Percentiles rank a stretch among this genome's conserved stretches.
phyloP scores from a whole-genome alignment of 2,113 vertebrate species.

The Indicator maculatus region DNA sequence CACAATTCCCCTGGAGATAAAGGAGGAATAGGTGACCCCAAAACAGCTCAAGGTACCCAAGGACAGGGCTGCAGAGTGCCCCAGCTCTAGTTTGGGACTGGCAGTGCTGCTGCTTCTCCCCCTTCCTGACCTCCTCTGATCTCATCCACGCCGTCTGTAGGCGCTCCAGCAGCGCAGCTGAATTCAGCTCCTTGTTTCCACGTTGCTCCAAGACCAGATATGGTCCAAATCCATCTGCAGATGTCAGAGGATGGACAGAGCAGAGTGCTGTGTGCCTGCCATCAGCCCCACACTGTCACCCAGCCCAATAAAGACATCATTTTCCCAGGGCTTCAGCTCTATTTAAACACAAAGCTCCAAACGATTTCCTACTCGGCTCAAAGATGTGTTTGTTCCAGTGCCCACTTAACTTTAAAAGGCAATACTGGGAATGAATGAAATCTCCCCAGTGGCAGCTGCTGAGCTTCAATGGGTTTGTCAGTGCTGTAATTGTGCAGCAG shows the following conservation, averaged over 20 bases:
- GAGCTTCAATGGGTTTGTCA: slow-evolving; percentile 48
- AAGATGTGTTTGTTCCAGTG: slow-evolving; percentile 68
- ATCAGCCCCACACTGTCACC: not conserved
- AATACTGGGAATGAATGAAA: slow-evolving; percentile 54
- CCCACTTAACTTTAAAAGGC: slow-evolving; percentile 69
- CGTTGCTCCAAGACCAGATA: not conserved
- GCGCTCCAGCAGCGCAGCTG: not conserved
- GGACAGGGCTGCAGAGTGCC: not conserved
- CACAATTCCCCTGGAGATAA: not conserved
- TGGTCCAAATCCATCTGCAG: not conserved
- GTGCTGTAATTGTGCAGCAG: slow-evolving; percentile 27
- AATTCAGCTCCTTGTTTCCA: not conserved
- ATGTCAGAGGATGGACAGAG: not conserved
- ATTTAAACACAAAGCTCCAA: slow-evolving; percentile 61
- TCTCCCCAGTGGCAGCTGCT: slow-evolving; percentile 61
- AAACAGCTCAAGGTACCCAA: not conserved
- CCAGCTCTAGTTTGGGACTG: not conserved
- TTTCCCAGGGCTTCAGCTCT: slow-evolving; percentile 47
- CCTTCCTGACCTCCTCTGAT: not conserved
- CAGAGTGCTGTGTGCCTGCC: not conserved
- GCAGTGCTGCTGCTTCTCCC: not conserved
- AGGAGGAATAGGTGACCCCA: not conserved
- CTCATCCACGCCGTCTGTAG: not conserved
- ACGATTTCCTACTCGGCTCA: slow-evolving; percentile 66
- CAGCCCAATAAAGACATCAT: slow-evolving; percentile 48